phyloP scores from a whole-genome alignment of 2,888 invertebrate genomes.

The Myopa testacea region DNA sequence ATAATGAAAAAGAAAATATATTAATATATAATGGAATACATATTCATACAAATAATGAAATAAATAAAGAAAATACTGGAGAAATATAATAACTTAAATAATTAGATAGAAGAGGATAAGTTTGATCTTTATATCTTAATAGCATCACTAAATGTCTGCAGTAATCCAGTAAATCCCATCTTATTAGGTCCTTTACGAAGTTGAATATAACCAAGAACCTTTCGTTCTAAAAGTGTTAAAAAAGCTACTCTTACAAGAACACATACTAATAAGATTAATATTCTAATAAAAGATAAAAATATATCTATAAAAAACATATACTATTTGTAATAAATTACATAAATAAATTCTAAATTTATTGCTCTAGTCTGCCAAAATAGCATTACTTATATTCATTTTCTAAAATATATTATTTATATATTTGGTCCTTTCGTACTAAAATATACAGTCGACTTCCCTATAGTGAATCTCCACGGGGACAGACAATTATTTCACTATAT shows the following conservation, averaged over 20 bases:
- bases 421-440: conserved; percentile 59
- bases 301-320: too few relatives aligned
- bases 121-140: conserved; percentile 79
- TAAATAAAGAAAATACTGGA: conserved; percentile 72
- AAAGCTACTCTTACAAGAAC: too few relatives aligned
- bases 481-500: too few relatives aligned
- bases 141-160: conserved; percentile 80
- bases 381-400: conserved; percentile 61
- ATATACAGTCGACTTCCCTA: too few relatives aligned
- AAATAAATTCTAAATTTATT: too few relatives aligned
- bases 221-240: conserved; percentile 74
- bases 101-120: conserved; percentile 73
- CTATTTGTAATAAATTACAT: too few relatives aligned
- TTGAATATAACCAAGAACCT: conserved; percentile 79
- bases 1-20: conserved; percentile 72
- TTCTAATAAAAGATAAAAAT: too few relatives aligned
- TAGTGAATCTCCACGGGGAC: too few relatives aligned
- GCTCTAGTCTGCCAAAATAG: conserved; percentile 78
- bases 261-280: too few relatives aligned
- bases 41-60: conserved; percentile 73
- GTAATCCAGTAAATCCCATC: conserved; percentile 73
- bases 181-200: conserved; percentile 82
- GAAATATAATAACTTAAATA: conserved; percentile 61
- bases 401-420: conserved; percentile 70
- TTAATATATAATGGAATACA: conserved; percentile 72